Percentiles rank a stretch among this genome's conserved stretches.
phyloP scores from a whole-genome alignment of 2,113 vertebrate genomes.

The Aegithalos caudatus region DNA sequence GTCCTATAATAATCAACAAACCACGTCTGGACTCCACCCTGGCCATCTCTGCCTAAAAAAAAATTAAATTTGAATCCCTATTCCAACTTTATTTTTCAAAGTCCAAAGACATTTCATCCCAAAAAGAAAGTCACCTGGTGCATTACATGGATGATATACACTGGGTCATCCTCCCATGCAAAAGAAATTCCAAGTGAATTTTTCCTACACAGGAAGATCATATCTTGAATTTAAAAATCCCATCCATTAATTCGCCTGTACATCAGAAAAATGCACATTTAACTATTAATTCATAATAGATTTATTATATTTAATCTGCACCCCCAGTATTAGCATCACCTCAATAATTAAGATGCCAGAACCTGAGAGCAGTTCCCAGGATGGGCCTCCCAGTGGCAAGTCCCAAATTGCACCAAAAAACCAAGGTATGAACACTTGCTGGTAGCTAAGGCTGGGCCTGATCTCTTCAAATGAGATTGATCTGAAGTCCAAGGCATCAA shows the following conservation, averaged over 20 bases:
- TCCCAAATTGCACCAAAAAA: neutral
- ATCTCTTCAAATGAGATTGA: neutral
- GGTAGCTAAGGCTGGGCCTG: neutral
- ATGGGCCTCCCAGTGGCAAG: neutral
- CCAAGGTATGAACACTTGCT: neutral
- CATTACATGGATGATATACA: fast-evolving
- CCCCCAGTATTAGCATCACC: neutral
- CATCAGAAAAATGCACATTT: neutral
- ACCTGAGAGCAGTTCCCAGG: neutral
- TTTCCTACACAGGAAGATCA: neutral
- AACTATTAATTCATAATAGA: neutral
- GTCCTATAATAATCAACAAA: neutral
- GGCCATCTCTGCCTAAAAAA: neutral
- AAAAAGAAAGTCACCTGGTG: neutral
- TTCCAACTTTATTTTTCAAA: neutral
- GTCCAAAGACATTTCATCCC: neutral
- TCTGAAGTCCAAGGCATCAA: neutral
- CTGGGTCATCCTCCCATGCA: neutral
- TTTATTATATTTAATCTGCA: neutral
- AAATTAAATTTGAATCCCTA: neutral
- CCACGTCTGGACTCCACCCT: neutral
- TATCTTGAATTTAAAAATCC: neutral
- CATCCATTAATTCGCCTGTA: neutral
- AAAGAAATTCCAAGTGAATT: neutral
- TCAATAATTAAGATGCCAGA: neutral